phyloP scores from a whole-genome alignment of 2,113 vertebrate species.

The Phyllostomus hastatus region DNA sequence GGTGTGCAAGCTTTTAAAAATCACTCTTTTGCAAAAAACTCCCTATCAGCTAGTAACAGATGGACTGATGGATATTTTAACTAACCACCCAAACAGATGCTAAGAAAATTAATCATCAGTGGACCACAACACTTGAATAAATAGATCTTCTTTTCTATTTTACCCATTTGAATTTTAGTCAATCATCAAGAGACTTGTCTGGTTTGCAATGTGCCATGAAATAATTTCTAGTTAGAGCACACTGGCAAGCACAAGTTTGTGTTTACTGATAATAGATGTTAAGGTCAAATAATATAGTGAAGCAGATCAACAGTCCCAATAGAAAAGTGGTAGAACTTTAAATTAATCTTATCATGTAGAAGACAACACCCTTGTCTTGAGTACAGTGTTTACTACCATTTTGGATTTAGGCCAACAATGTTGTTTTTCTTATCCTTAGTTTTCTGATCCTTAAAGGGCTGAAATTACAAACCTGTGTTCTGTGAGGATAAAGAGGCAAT shows the following conservation, averaged over 20 bases:
- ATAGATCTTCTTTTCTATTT: slow-evolving; percentile 77
- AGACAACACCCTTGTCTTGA: not conserved
- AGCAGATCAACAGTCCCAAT: not conserved
- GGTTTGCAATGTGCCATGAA: slow-evolving; percentile 42
- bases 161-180: slow-evolving; percentile 68
- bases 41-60: slow-evolving; percentile 79
- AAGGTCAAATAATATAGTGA: not conserved
- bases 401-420: not conserved
- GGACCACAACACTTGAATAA: slow-evolving; percentile 77
- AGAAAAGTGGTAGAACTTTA: not conserved
- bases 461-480: not conserved
- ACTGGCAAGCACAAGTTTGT: not conserved
- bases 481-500: not conserved
- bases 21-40: slow-evolving; percentile 60
- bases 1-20: slow-evolving; percentile 73
- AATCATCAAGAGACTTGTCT: slow-evolving; percentile 60
- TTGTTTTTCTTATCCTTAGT: not conserved
- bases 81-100: slow-evolving; percentile 80
- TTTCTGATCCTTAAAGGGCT: not conserved
- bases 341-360: not conserved
- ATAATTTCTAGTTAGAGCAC: slow-evolving; percentile 51
- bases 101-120: slow-evolving; percentile 77
- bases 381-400: not conserved
- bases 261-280: slow-evolving; percentile 19
- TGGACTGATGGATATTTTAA: slow-evolving; percentile 77